Base-by-base conservation (phyloP, 2,113 vertebrate genomes). In the Anoplopoma fimbria region DNA sequence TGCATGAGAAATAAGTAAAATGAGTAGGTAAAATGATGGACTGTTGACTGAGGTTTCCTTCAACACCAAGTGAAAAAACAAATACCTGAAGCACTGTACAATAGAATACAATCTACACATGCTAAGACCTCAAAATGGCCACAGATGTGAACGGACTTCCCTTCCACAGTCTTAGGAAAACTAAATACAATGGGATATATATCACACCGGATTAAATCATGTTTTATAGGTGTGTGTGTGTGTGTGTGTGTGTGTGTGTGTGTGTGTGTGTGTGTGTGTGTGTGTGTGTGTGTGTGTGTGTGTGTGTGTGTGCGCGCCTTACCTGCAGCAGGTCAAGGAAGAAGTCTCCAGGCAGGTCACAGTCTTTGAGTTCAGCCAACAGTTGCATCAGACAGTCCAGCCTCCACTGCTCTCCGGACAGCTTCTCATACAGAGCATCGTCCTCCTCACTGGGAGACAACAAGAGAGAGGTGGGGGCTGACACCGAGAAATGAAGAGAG, bases 251-350 rank as follows among this genome's bases (percentile, higher is more conserved):
- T 21, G 51, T 25, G 51, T 73, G n/a, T 49, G 47, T 49, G 47
- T 21, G 47, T 49, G 47, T 21, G 19, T 49, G 47, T 8, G 47
- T 49, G 47, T 8, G 47, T 49, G 47, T 8, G 19, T 49, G 47
- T 8, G 47, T 19, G 17, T 42, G 12, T 45, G 42, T 17, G 42
- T 17, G 17, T 7, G 47, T 45, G 42, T 45, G 42, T 45, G 42
- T 45, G 42, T 45, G 42, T 45, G 42, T 45, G 42, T 45, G 42
- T 73, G 19, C n/a, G 2, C n/a, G 27, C 4, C 4, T 57, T 80
- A 99, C 98, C 96, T 97, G 95, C 75, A 99, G 92, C 83, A 99
- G 96, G 36, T 82, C 79, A 73, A 99, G 94, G 92, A 99, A 99
- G 93, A 98, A 97, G 79, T 99, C 96, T 72, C 97, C 98, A 0